Conservation (phyloP, 2,113 vertebrate genomes). For the Grus americana region DNA sequence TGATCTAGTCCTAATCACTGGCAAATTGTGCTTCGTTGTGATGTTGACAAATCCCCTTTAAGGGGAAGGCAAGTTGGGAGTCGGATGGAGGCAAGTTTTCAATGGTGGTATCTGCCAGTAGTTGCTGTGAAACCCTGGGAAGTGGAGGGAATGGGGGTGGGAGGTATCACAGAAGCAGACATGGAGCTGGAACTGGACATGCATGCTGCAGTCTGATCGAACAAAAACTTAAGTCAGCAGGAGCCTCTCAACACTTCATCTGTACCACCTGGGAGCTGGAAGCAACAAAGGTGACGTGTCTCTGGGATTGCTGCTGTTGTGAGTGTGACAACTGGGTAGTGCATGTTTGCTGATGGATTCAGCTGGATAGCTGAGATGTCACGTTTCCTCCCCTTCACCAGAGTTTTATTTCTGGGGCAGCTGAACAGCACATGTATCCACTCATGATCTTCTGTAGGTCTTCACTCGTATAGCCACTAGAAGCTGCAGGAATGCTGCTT, state of each 20-base stretch:
- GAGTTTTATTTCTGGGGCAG: background rate
- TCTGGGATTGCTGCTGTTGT: background rate
- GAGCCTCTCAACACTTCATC: background rate
- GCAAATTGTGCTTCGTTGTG: background rate
- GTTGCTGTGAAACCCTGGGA: background rate
- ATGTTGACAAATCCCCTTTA: background rate
- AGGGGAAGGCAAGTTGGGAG: background rate
- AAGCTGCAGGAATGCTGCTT: background rate
- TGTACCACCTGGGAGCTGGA: background rate
- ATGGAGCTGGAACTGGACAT: background rate
- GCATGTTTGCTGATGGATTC: background rate
- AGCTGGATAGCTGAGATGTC: background rate
- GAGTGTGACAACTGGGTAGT: background rate
- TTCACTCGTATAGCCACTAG: background rate
- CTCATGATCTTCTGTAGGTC: background rate
- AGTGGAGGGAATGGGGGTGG: background rate
- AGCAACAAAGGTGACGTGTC: background rate
- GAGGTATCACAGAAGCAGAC: background rate
- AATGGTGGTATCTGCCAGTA: background rate
- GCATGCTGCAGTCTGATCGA: background rate
- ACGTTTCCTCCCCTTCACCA: rapidly evolving
- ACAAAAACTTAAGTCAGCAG: background rate
- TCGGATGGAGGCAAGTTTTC: background rate
- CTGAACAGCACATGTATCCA: background rate
- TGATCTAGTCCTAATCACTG: background rate